Evolutionary conservation across 2,888 invertebrate species (phyloP), one percentile per base, ranked within the genome.

Genomic region (Octonoba sinensis): DNA sequence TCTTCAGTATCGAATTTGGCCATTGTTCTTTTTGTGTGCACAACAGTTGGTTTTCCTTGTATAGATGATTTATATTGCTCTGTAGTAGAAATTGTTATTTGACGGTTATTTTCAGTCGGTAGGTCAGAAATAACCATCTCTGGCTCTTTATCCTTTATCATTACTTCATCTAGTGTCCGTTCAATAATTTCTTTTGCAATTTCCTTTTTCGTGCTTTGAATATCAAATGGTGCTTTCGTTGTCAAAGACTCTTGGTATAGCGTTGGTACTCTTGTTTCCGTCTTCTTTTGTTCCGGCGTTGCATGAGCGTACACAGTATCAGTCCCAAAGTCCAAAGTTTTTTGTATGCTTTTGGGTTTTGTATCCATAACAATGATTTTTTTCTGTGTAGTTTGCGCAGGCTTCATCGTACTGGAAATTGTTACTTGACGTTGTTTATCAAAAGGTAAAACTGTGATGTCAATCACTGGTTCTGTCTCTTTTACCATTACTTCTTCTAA

Each of bases 61-160:
- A n/a, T n/a, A n/a, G n/a, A n/a, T n/a, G n/a, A n/a, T n/a, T n/a
- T n/a, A n/a, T n/a, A n/a, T n/a, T n/a, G n/a, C n/a, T n/a, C n/a
- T n/a, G n/a, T n/a, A n/a, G n/a, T n/a, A n/a, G n/a, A n/a, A n/a
- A n/a, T n/a, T n/a, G n/a, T n/a, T n/a, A n/a, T n/a, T n/a, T n/a
- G n/a, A n/a, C n/a, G n/a, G n/a, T n/a, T n/a, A n/a, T n/a, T n/a
- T n/a, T n/a, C n/a, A n/a, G n/a, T n/a, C 36, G 36, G 6, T 36
- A 8, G 3, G 36, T 3, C 8, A 1, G 36, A 11, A 36, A 36
- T 36, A 36, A 11, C 36, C 11, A 51, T 66, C 86, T 89, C 89
- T 84, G 87, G 87, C 22, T 89, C 84, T 57, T 90, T 90, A 72
- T 90, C 89, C 83, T 88, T 88, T 73, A 90, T 88, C 69, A 87